These are phyloP conservation scores for Sesamia nonagrioides DNA, from an alignment of 1,140 invertebrate genomes.

Conservation along the genomic window DNA sequence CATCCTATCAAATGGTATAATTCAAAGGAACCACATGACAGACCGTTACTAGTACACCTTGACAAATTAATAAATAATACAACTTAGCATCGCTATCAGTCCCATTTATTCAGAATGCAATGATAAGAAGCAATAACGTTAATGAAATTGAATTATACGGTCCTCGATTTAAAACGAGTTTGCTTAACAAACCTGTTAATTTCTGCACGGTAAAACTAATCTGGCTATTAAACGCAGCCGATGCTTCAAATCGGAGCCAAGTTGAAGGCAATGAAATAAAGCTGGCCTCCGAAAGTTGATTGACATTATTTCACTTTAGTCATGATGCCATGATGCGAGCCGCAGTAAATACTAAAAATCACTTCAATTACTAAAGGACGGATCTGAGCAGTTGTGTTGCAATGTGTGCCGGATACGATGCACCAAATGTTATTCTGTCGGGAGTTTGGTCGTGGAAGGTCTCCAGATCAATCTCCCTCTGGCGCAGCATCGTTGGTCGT, in stretches of 20 bases:
- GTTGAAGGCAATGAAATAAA: not conserved
- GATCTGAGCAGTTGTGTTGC: too few species aligned
- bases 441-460: too few species aligned
- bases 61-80: slow-evolving; percentile 25
- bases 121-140: slow-evolving; percentile 2
- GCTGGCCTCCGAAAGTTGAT: too few species aligned
- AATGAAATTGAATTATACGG: slow-evolving; percentile 29
- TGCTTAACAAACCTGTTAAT: not conserved
- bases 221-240: not conserved
- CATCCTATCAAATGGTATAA: too few species aligned
- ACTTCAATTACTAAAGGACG: too few species aligned
- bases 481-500: too few species aligned
- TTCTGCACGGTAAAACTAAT: not conserved
- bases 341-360: too few species aligned
- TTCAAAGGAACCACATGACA: slow-evolving; percentile 4
- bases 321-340: too few species aligned
- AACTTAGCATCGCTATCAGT: not conserved
- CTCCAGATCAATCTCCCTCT: too few species aligned
- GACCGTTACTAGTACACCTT: not conserved
- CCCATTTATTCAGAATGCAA: slow-evolving; percentile 15
- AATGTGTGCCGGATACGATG: too few species aligned
- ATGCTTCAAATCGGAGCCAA: not conserved
- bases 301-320: too few species aligned
- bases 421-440: too few species aligned
- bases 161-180: not conserved